Percentiles rank a stretch among this genome's conserved stretches.
Conservation (phyloP, 2,888 invertebrate species). For the Lysandra bellargus region DNA sequence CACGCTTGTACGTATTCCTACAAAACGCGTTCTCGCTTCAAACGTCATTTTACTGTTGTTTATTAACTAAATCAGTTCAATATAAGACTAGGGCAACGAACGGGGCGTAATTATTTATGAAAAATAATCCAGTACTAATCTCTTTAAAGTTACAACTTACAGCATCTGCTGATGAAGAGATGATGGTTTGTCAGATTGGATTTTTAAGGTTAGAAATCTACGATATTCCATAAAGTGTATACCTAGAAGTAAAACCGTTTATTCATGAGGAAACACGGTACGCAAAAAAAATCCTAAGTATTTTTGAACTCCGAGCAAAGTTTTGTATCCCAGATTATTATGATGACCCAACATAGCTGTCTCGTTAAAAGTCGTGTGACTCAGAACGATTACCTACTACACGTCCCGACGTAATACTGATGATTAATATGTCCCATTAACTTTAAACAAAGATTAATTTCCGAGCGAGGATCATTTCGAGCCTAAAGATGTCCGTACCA, state of each 20-base stretch:
- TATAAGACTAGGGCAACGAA: background rate
- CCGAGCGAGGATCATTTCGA: slow-evolving; percentile 46
- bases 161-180: no score
- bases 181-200: no score
- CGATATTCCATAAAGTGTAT: no score
- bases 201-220: no score
- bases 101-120: no score
- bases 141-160: no score
- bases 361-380: background rate
- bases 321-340: background rate
- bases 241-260: no score
- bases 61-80: background rate
- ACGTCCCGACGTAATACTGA: slow-evolving; percentile 68
- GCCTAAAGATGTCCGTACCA: slow-evolving; percentile 44
- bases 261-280: no score
- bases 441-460: slow-evolving; percentile 76
- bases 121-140: no score
- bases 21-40: background rate
- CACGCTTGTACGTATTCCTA: background rate
- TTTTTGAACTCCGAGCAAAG: background rate
- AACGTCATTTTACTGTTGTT: background rate
- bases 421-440: slow-evolving; percentile 76
- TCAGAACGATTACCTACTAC: slow-evolving; percentile 65
- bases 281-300: background rate
- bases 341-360: background rate